Conservation (phyloP, 2,113 vertebrate species). For the Monarcha castaneiventris region DNA sequence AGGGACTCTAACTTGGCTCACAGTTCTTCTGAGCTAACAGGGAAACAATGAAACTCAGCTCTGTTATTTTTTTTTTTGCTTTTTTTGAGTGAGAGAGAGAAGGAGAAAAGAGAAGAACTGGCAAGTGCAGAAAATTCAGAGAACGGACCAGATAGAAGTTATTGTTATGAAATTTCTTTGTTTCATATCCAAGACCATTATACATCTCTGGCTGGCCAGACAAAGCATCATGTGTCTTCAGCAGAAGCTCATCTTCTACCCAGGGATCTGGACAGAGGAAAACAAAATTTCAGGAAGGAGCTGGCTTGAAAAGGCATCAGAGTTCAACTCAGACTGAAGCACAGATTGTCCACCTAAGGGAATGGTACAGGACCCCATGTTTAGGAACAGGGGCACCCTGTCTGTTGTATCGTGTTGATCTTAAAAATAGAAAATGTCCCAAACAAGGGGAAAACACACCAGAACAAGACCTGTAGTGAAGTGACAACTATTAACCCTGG, state of each 20-base stretch:
- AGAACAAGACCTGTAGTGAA: neutral
- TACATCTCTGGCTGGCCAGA: neutral
- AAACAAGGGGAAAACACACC: neutral
- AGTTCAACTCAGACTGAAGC: neutral
- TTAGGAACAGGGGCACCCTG: neutral
- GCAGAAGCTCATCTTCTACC: neutral
- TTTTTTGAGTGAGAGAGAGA: neutral
- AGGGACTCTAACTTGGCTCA: neutral
- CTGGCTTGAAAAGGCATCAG: neutral
- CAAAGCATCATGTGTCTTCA: neutral
- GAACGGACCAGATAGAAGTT: neutral
- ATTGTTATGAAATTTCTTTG: conserved; percentile 44
- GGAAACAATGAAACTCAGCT: neutral
- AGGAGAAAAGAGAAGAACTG: neutral
- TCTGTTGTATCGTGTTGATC: neutral
- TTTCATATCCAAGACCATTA: conserved; percentile 15
- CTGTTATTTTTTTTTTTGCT: neutral
- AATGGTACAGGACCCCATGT: neutral
- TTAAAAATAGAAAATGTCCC: neutral
- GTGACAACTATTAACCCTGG: neutral
- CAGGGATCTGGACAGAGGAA: neutral
- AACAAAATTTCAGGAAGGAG: neutral
- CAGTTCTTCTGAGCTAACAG: conserved; percentile 15
- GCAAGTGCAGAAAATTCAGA: neutral
- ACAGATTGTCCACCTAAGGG: neutral